Evolutionary conservation across 2,888 invertebrate genomes (phyloP), one percentile per base, ranked within the genome.

Genomic region (Heteropelma amictum): DNA sequence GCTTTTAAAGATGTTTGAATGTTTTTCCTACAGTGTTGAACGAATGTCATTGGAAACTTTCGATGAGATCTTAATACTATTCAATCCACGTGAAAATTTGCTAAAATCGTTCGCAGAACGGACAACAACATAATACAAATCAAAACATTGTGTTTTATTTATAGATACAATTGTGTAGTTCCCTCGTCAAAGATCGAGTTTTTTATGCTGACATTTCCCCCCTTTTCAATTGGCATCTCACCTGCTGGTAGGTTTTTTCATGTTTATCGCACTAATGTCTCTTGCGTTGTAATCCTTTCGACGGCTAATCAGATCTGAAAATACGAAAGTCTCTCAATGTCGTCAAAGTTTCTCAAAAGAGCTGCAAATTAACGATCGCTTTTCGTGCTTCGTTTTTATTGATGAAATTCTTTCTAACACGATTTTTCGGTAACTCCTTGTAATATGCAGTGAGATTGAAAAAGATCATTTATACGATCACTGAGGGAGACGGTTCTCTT

Each of bases 261-360:
- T 30, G 42, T 67, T 63, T 35, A 67, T 58, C 76, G 63, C 67
- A 71, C 67, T 70, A 60, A 67, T 35, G 70, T 67, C 64, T 68
- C 69, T 51, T 40, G 64, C 65, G 19, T 70, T 26, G 28, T 61
- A 51, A 72, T 68, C 72, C 75, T 79, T 51, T 75, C 64, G 60
- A 72, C 76, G 78, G 79, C 77, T 81, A 78, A 84, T 86, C 84
- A 86, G 84, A 86, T 86, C 86, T 86, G 80, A 30, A 77, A 81
- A 60, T 10, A 56, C n/a, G 28, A 4, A 28, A 40, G 23, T 30
- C n/a, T 10, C n/a, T 28, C 8, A 10, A 30, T 30, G 1, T 35
- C 8, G 1, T 12, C 12, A 4, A 5, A 14, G n/a, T 3, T n/a
- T 12, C n/a, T 6, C 35, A 38, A 5, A 10, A 1, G n/a, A 38